Percentiles rank a stretch among this genome's conserved stretches.
phyloP scores from a whole-genome alignment of 2,113 vertebrate genomes.

The Vidua chalybeata region DNA sequence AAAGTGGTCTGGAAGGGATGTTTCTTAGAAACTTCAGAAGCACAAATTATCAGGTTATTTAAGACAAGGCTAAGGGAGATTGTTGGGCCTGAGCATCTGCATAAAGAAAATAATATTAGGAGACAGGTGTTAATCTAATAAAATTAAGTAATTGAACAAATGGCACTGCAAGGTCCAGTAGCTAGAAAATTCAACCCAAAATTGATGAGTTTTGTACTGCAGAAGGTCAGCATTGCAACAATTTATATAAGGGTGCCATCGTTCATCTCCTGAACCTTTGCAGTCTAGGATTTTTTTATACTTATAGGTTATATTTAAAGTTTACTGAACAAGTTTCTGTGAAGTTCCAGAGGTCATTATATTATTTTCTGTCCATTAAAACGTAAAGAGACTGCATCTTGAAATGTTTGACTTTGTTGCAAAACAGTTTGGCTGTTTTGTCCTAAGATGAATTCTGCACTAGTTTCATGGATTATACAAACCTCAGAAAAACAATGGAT shows the following conservation, averaged over 20 bases:
- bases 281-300: not conserved
- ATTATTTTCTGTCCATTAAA: not conserved
- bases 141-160: not conserved
- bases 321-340: not conserved
- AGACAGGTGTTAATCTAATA: not conserved
- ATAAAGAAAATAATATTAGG: not conserved
- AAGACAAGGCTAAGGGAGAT: not conserved
- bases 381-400: not conserved
- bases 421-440: not conserved
- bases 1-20: not conserved
- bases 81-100: not conserved
- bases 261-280: not conserved
- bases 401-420: not conserved
- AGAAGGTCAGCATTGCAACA: not conserved
- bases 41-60: not conserved
- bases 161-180: not conserved
- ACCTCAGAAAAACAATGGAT: not conserved
- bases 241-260: not conserved
- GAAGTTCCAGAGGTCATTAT: not conserved
- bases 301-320: not conserved
- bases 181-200: not conserved
- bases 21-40: not conserved
- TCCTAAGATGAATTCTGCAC: not conserved
- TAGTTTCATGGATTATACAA: not conserved
- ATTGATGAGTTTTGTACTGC: not conserved